phyloP scores from a whole-genome alignment of 1,140 invertebrate genomes.

The Drosophila nannoptera region DNA sequence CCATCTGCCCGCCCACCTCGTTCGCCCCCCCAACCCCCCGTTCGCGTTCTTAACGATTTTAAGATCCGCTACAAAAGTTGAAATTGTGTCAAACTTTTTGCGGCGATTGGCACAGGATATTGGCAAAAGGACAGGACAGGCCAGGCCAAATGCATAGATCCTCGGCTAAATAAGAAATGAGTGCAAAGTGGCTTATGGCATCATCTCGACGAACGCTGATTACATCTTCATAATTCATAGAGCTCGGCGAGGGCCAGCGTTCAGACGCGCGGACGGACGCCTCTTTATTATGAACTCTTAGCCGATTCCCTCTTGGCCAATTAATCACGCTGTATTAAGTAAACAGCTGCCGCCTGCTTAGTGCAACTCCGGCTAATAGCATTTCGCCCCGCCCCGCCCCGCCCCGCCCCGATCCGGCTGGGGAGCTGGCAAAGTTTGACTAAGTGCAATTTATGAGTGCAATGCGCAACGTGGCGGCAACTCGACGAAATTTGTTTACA shows the following conservation, averaged over 20 bases:
- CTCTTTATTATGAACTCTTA: slow-evolving; percentile 12
- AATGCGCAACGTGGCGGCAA: slow-evolving; percentile 49
- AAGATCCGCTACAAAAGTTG: slow-evolving; percentile 57
- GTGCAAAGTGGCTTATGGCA: slow-evolving; percentile 20
- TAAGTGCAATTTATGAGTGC: slow-evolving; percentile 76
- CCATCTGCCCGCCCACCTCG: background rate
- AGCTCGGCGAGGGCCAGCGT: background rate
- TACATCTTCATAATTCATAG: slow-evolving; percentile 33
- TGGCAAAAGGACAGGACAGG: slow-evolving; percentile 31
- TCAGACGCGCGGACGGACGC: slow-evolving; percentile 9
- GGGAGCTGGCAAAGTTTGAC: slow-evolving; percentile 36
- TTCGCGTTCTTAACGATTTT: slow-evolving; percentile 57
- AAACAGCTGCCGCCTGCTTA: slow-evolving; percentile 60
- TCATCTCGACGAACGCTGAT: background rate
- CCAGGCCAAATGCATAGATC: slow-evolving; percentile 66
- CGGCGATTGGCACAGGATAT: slow-evolving; percentile 48
- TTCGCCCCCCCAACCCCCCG: background rate
- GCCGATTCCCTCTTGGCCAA: slow-evolving; percentile 30
- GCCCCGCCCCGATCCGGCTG: background rate
- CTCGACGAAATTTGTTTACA: slow-evolving; percentile 72
- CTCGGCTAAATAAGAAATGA: slow-evolving; percentile 38
- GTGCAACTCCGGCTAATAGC: slow-evolving; percentile 62
- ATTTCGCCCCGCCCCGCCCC: slow-evolving; percentile 37
- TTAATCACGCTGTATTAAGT: slow-evolving; percentile 59
- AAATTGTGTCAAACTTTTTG: slow-evolving; percentile 64